Evolutionary conservation across 2,888 invertebrate genomes (phyloP), one percentile per base, ranked within the genome.

Genomic region (Scaptomyza flava): DNA sequence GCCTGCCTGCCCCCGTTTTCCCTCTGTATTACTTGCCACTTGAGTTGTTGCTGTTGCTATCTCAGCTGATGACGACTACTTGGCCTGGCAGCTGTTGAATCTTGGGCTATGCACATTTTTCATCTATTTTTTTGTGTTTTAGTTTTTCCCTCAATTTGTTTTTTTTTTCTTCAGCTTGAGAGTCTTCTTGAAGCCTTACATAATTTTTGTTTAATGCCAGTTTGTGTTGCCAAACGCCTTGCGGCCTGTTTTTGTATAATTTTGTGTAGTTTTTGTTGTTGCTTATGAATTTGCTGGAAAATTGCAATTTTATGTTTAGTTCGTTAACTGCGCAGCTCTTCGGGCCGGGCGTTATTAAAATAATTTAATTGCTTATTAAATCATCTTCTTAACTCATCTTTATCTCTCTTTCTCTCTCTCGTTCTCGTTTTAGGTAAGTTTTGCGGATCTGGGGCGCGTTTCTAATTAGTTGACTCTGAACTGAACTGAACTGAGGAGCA

Each of bases 221-320:
- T 62, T 79, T 60, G 51, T 73, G 62, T 68, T 78, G 67, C 66
- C 72, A 59, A 72, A 66, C 33, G 82, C 78, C 82, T 68, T 59
- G 77, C 83, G 81, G 86, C 83, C 80, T 79, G 70, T 74, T 68
- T 74, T 78, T 71, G 72, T 79, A 73, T 66, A 73, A 74, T 72
- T 66, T 82, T 61, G n/a, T 38, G 14, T 7, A 7, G 38, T 38
- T 48, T 17, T 46, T 81, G 59, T 81, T 38, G 11, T 38, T 38
- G 11, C 14, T 41, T 82, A 80, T 78, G 75, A 82, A 82, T 83
- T 83, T 86, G 81, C 86, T 79, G 79, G 83, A 83, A 86, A 86
- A 84, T 84, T 84, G 84, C 84, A 86, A 84, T 84, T 84, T 86
- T 81, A 83, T 84, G 81, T 83, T 81, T 79, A 86, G 75, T 83